These are phyloP conservation scores for Serranus cabrilla DNA, from an alignment of 2,797 vertebrate genomes.

Conservation along the genomic window DNA sequence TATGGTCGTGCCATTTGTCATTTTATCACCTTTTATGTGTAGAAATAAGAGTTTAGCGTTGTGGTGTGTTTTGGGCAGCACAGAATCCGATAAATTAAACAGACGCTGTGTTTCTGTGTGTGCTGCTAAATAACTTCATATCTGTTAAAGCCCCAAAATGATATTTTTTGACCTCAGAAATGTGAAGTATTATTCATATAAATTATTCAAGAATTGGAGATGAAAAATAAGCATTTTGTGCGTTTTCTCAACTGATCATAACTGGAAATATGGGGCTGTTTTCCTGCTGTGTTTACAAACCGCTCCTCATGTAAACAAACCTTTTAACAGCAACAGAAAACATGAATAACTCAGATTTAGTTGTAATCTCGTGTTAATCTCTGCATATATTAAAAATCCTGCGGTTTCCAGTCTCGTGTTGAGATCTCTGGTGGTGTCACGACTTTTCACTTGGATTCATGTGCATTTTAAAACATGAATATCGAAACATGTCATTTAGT, in stretches of 20 bases:
- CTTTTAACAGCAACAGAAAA: slow-evolving; percentile 43
- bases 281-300: slow-evolving; percentile 65
- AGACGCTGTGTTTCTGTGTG: slow-evolving; percentile 36
- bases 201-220: slow-evolving; percentile 75
- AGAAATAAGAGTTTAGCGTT: not conserved
- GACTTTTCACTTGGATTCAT: not conserved
- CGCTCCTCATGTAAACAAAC: slow-evolving; percentile 65
- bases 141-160: slow-evolving; percentile 35
- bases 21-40: not conserved
- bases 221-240: slow-evolving; percentile 69
- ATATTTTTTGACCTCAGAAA: slow-evolving; percentile 47
- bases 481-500: slow-evolving; percentile 2
- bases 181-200: slow-evolving; percentile 65
- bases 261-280: slow-evolving; percentile 62
- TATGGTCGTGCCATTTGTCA: not conserved
- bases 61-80: slow-evolving; percentile 5
- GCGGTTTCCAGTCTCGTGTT: not conserved
- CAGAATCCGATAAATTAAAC: slow-evolving; percentile 30
- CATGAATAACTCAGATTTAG: slow-evolving; percentile 53
- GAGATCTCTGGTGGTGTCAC: not conserved
- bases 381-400: slow-evolving; percentile 24
- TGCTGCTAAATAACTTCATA: slow-evolving; percentile 32
- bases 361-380: slow-evolving; percentile 44
- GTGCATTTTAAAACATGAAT: slow-evolving; percentile 25
- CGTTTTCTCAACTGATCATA: slow-evolving; percentile 65